Evolutionary conservation across 2,797 vertebrate genomes (phyloP).

Genomic region (Pangasius larnaudii): DNA sequence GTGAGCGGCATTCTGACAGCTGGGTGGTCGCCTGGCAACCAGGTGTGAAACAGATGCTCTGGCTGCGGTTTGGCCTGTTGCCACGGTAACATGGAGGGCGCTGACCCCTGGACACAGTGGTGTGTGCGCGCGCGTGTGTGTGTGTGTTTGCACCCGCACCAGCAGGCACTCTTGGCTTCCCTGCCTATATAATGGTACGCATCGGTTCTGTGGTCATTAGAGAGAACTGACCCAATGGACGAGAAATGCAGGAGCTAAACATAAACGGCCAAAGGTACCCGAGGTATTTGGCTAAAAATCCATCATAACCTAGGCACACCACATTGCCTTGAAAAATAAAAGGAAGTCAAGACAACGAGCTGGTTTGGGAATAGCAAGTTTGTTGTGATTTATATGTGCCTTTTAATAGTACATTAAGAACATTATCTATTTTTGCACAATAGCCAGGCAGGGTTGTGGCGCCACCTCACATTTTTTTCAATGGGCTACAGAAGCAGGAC

Average conservation of each 20-base stretch:
- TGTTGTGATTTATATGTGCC: background rate
- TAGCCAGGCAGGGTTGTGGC: background rate
- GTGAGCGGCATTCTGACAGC: conserved; percentile 56
- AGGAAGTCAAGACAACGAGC: background rate
- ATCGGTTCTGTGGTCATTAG: background rate
- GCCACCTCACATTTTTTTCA: background rate
- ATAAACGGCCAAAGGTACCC: background rate
- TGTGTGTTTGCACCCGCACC: background rate
- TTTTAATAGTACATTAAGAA: background rate
- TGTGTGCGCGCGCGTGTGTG: conserved; percentile 28
- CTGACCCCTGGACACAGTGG: conserved; percentile 42
- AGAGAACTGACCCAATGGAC: background rate
- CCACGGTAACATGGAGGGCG: conserved; percentile 55
- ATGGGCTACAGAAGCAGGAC: background rate
- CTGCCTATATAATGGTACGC: background rate
- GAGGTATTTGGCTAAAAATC: background rate
- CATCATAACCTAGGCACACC: too few relatives aligned
- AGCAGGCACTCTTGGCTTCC: conserved; percentile 22
- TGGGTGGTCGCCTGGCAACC: conserved; percentile 59
- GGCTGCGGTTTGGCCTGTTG: conserved; percentile 54
- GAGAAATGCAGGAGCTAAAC: background rate
- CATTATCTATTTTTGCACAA: background rate
- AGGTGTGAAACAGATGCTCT: conserved; percentile 60
- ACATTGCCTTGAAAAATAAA: background rate
- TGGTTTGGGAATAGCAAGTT: too few relatives aligned